Percentiles rank a stretch among this genome's conserved stretches.
These are phyloP conservation scores for Aramus guarauna DNA, from an alignment of 2,113 vertebrate genomes.

Conservation along the genomic window DNA sequence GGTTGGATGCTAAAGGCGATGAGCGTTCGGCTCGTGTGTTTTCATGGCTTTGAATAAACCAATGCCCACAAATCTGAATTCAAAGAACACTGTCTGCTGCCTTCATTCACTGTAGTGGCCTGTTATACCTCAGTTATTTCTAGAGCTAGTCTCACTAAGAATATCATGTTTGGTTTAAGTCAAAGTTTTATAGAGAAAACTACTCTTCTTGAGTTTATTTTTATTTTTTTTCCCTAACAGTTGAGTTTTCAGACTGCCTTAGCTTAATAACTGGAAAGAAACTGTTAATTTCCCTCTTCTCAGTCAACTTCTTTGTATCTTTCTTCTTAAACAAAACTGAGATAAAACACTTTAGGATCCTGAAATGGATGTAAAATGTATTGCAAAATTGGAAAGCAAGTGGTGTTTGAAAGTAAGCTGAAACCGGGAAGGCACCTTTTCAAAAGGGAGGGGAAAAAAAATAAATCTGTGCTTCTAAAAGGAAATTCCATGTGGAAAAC, in stretches of 20 bases:
- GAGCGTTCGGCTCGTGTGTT: neutral
- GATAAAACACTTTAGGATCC: neutral
- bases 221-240: neutral
- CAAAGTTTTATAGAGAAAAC: neutral
- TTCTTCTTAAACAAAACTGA: neutral
- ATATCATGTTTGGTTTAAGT: neutral
- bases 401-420: neutral
- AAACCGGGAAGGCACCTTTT: neutral
- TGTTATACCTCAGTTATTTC: neutral
- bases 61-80: neutral
- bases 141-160: neutral
- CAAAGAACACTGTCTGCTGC: neutral
- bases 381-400: neutral
- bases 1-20: neutral
- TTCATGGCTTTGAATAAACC: neutral
- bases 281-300: neutral
- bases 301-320: neutral
- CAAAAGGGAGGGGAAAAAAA: neutral
- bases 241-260: neutral
- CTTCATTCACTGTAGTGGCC: neutral
- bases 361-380: neutral
- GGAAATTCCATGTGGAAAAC: neutral
- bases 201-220: neutral
- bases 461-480: neutral
- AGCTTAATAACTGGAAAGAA: neutral